Evolutionary conservation across 2,888 invertebrate species (phyloP).

Genomic region (Dasysyrphus tricinctus): DNA sequence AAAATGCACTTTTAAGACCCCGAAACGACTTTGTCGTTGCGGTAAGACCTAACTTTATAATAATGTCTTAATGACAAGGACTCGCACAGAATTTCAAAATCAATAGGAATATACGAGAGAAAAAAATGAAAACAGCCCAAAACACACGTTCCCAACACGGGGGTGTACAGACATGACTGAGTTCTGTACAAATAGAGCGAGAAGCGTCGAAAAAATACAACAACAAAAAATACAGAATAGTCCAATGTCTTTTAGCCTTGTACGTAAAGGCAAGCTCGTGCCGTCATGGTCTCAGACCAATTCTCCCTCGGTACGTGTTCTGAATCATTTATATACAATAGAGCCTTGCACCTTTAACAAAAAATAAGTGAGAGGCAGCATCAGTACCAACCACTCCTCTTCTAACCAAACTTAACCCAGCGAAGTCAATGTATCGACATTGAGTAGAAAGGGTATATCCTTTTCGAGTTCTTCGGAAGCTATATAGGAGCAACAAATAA

Average conservation of each 20-base stretch:
- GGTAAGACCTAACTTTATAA: slow-evolving; percentile 75
- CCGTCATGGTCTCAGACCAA: slow-evolving; percentile 58
- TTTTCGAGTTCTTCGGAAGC: slow-evolving; percentile 24
- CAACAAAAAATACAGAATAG: not conserved
- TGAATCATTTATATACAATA: slow-evolving; percentile 66
- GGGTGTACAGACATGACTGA: slow-evolving; percentile 42
- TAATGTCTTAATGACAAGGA: slow-evolving; percentile 75
- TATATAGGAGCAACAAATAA: slow-evolving; percentile 67
- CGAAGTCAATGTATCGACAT: slow-evolving; percentile 54
- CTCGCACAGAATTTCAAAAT: slow-evolving; percentile 73
- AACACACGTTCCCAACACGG: slow-evolving; percentile 45
- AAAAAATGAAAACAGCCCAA: slow-evolving; percentile 29
- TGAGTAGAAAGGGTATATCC: slow-evolving; percentile 39
- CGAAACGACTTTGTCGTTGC: slow-evolving; percentile 66
- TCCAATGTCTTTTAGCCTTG: slow-evolving; percentile 22
- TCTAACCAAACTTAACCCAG: slow-evolving; percentile 52
- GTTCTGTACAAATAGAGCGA: slow-evolving; percentile 50
- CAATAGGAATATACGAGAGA: slow-evolving; percentile 57
- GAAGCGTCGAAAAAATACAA: slow-evolving; percentile 6
- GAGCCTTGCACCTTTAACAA: slow-evolving; percentile 8
- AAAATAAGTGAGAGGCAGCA: slow-evolving; percentile 3
- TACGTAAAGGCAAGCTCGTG: slow-evolving; percentile 38
- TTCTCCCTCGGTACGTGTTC: slow-evolving; percentile 56
- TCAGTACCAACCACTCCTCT: not conserved
- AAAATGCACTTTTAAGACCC: slow-evolving; percentile 73